Conservation (phyloP, 2,797 vertebrate genomes). For the Amblyraja radiata region DNA sequence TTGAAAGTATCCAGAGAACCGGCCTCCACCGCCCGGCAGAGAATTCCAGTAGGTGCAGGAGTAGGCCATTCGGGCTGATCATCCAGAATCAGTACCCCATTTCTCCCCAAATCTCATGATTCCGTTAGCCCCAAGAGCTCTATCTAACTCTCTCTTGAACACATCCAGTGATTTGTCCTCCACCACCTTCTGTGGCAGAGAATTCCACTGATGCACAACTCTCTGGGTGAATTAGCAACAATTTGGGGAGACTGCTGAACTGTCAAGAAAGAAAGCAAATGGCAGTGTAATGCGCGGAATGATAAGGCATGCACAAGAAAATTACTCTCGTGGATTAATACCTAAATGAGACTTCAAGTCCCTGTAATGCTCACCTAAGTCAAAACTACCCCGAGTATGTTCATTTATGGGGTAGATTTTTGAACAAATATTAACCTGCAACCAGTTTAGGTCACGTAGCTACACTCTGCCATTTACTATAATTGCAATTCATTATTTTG, state of each 20-base stretch:
- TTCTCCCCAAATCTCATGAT: too few species aligned
- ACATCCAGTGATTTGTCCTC: too few species aligned
- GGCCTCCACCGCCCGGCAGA: too few species aligned
- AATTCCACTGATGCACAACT: too few species aligned
- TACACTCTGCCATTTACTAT: not conserved
- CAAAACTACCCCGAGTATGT: not conserved
- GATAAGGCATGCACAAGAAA: not conserved
- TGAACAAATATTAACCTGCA: not conserved
- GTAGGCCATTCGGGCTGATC: too few species aligned
- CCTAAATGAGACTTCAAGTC: not conserved
- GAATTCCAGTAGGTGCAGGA: too few species aligned
- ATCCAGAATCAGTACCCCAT: too few species aligned
- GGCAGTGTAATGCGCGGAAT: not conserved
- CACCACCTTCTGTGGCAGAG: too few species aligned
- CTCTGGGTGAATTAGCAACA: not conserved
- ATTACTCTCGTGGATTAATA: not conserved
- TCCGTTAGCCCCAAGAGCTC: too few species aligned
- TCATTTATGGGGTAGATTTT: too few species aligned
- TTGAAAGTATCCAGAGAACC: too few species aligned
- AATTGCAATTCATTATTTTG: conserved; percentile 1
- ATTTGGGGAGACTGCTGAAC: not conserved
- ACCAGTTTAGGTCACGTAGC: not conserved
- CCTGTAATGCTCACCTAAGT: not conserved
- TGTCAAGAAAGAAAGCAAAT: not conserved
- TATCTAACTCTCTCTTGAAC: too few species aligned